Evolutionary conservation across 2,797 vertebrate genomes (phyloP).

Genomic region (Mus minutoides): DNA sequence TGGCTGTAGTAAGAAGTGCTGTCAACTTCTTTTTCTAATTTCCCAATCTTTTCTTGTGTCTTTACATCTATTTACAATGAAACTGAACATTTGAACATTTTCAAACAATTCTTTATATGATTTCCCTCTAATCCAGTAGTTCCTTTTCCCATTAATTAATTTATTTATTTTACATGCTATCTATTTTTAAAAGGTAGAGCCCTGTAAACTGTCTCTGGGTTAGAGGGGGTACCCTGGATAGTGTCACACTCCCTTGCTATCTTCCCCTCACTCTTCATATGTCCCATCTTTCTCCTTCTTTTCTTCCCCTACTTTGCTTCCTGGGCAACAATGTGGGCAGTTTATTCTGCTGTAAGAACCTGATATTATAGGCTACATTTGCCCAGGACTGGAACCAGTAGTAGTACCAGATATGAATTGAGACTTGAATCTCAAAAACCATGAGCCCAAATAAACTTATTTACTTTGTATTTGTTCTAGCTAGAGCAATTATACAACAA

Average conservation of each 20-base stretch:
- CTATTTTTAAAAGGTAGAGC: background rate
- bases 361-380: too few species aligned
- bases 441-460: background rate
- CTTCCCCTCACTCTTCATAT: background rate
- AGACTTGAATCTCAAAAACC: background rate
- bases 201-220: rapidly evolving
- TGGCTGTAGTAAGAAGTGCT: background rate
- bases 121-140: background rate
- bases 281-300: background rate
- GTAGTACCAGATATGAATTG: background rate
- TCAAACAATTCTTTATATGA: background rate
- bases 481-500: background rate
- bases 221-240: background rate
- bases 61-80: background rate
- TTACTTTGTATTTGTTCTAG: background rate
- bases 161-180: background rate
- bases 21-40: background rate
- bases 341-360: background rate
- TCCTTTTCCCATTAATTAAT: background rate
- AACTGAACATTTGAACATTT: background rate
- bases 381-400: background rate
- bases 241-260: background rate
- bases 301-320: background rate
- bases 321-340: background rate
- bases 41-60: background rate